Base-by-base conservation (phyloP, 1,140 invertebrate genomes). In the Drosophila pallidifrons region DNA sequence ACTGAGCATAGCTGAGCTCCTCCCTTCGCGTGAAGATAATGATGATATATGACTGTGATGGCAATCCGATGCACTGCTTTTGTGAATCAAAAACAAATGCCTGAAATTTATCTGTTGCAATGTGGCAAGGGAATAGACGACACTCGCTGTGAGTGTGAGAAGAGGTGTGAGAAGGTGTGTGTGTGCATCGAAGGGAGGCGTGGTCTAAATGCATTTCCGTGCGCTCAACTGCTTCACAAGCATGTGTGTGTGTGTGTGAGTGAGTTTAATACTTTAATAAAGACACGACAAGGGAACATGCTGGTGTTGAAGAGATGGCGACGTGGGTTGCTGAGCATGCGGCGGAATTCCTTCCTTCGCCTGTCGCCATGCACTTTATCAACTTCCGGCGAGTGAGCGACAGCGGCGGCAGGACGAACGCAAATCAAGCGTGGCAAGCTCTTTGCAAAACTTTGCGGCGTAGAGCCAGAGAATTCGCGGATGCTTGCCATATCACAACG, bases 301-400 rank as follows among this genome's bases (percentile, higher is more conserved):
- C 32, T 55, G 54, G 55, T 15, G 63, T 4, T 4, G 8, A 35
- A 46, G 58, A 45, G 54, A 13, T 10, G 3, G 25, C 20, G 45
- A 7, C 7, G 38, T 67, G 35, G 32, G 64, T n/a, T 55, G 55
- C 16, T 55, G 25, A 55, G 73, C 81, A 85, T 64, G 60, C 68
- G 79, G 72, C 82, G 82, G 80, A 87, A 87, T 87, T 88, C 73
- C 79, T 77, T 70, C 67, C 51, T 54, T 35, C 20, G 28, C 13
- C 51, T 54, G 66, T 83, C 72, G 79, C 61, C 83, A 79, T 68
- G 82, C 83, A 87, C 82, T 87, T 88, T 87, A 87, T 87, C 82
- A 87, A 87, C 82, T 88, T 87, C 82, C 82, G 82, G 82, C 83
- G 61, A 77, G 83, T 82, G 82, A 82, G 82, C 82, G 66, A 69